Evolutionary conservation across 1,140 invertebrate genomes (phyloP), one percentile per base, ranked within the genome.

Genomic region (Ptiloglossa arizonensis): DNA sequence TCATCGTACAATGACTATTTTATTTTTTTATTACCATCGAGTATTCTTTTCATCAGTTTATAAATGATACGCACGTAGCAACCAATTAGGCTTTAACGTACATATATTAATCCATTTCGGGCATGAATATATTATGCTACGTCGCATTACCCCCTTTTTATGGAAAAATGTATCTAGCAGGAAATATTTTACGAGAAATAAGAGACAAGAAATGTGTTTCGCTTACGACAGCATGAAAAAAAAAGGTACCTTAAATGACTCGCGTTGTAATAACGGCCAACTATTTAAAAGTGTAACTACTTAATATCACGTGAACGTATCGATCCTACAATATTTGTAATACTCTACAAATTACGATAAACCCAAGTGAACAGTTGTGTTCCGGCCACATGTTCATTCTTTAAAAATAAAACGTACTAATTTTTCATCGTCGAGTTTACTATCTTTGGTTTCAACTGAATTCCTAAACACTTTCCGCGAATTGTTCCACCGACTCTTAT

Each of bases 101-200:
- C n/a, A n/a, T n/a, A n/a, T 38, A 38, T 38, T 38, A 5, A 38
- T 38, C 9, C n/a, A n/a, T n/a, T n/a, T n/a, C n/a, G 3, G 9
- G 5, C n/a, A 9, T 24, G 6, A 52, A 19, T 24, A 22, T 8
- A 24, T 22, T 24, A 52, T 22, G 50, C 22, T 0, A 9, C 22
- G 50, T 50, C 19, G 19, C 48, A n/a, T 50, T n/a, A 19, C 8
- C 17, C 15, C 29, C 5, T 32, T 32, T 19, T 17, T 32, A n/a
- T 29, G 17, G 17, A 35, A 50, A 50, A 50, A 6, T 19, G 8
- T 8, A 19, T 48, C n/a, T 19, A 48, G n/a, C n/a, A n/a, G n/a
- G n/a, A n/a, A 17, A 67, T 67, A 67, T 35, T 11, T 52, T 11
- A 22, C n/a, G 6, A 35, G 35, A 67, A 52, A 68, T 24, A 35